These are phyloP conservation scores for Rhizoglyphus robini DNA, from an alignment of 1,140 invertebrate genomes.

Conservation along the genomic window DNA sequence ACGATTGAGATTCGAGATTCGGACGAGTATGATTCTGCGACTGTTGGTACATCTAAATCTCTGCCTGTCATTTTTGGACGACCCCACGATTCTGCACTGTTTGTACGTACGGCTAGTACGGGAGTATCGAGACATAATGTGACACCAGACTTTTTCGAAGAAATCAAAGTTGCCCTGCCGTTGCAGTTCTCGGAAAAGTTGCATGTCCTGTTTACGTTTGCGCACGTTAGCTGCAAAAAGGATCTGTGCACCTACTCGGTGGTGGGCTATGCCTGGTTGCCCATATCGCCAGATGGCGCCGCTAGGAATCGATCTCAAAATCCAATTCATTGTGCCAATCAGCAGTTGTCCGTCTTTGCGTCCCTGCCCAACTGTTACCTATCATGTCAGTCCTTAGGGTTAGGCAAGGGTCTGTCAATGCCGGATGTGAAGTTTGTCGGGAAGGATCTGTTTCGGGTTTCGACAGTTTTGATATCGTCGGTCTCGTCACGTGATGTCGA, in stretches of 20 bases:
- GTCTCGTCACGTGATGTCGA: constrained; percentile 1
- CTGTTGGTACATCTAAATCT: constrained; percentile 45
- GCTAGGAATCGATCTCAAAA: constrained; percentile 42
- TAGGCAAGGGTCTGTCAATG: constrained; percentile 56
- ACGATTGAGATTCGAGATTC: constrained; percentile 66
- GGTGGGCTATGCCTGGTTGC: constrained; percentile 81
- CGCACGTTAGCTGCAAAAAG: constrained; percentile 68
- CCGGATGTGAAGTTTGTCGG: constrained; percentile 85
- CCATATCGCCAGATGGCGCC: constrained; percentile 48
- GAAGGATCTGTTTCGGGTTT: constrained; percentile 67
- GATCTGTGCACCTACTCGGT: constrained; percentile 71
- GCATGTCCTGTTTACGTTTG: constrained; percentile 74
- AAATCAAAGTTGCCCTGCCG: constrained; percentile 63
- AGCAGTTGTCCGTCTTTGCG: constrained; percentile 64
- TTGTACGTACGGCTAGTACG: constrained; percentile 47
- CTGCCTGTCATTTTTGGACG: constrained; percentile 61
- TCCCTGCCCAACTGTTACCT: constrained; percentile 73
- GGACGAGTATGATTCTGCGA: constrained; percentile 47
- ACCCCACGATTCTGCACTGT: constrained; percentile 40
- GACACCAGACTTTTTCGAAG: constrained; percentile 41
- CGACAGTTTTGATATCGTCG: constrained; percentile 62
- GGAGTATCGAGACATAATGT: constrained; percentile 38
- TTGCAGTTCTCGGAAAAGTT: constrained; percentile 53
- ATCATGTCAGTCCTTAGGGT: constrained; percentile 67
- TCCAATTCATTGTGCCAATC: constrained; percentile 54